These are phyloP conservation scores for Cassiopea andromeda DNA, from an alignment of 30 jellyfish, hydroid and myxozoan genomes.

Conservation along the genomic window DNA sequence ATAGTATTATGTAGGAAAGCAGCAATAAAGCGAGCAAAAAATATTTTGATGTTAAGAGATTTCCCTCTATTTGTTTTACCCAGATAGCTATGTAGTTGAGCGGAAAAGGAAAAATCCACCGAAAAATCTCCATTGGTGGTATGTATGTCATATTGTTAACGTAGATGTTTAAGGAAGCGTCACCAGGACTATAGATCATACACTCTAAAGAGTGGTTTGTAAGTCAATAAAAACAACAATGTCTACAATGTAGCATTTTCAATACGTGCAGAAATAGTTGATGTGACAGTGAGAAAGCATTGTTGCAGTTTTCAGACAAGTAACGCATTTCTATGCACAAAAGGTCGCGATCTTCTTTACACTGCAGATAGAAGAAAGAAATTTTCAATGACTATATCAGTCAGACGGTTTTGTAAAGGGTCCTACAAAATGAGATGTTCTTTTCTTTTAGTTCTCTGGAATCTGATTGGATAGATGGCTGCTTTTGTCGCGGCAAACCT, in stretches of 20 bases:
- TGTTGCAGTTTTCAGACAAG: background rate
- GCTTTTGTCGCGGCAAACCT: background rate
- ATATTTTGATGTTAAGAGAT: background rate
- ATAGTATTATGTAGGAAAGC: background rate
- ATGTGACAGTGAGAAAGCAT: background rate
- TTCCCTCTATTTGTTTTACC: background rate
- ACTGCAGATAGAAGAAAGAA: background rate
- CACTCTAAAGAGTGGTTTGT: background rate
- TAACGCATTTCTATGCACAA: background rate
- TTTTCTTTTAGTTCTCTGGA: background rate
- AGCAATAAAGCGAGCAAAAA: background rate
- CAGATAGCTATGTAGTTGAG: background rate
- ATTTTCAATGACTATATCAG: background rate
- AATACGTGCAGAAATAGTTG: background rate
- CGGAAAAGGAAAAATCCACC: background rate
- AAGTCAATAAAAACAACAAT: background rate
- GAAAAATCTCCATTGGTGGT: conserved; percentile 1
- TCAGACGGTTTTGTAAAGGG: background rate
- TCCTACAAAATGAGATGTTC: background rate
- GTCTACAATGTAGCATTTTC: background rate
- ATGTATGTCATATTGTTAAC: background rate
- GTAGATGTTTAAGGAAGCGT: background rate
- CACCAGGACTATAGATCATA: background rate
- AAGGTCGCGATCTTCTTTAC: background rate
- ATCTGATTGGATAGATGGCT: background rate